These are phyloP conservation scores for Xestobium rufovillosum DNA, from an alignment of 2,888 invertebrate species.

Conservation along the genomic window DNA sequence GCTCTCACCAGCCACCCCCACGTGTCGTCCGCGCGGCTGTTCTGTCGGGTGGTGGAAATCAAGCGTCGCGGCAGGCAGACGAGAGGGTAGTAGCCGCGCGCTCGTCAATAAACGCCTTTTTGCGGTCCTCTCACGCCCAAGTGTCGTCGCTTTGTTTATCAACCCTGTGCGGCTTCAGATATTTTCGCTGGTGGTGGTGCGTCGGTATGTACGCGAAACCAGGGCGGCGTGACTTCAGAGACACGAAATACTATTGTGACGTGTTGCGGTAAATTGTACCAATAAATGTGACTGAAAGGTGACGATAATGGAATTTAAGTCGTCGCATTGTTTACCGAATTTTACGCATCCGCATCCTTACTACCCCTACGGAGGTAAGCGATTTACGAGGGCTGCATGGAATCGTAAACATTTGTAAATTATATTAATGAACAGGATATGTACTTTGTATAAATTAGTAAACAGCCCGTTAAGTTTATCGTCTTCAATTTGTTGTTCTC, in stretches of 20 bases:
- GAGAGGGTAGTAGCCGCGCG: slow-evolving; percentile 26
- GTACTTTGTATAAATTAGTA: too few relatives aligned
- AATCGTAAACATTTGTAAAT: too few relatives aligned
- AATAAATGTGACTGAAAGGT: not conserved
- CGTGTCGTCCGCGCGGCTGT: too few relatives aligned
- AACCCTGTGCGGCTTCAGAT: slow-evolving; percentile 2
- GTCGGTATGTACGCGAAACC: slow-evolving; percentile 11
- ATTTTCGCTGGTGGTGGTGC: slow-evolving; percentile 5
- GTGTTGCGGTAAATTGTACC: not conserved
- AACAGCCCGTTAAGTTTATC: too few relatives aligned
- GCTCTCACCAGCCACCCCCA: slow-evolving; percentile 17
- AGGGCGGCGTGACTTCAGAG: too few relatives aligned
- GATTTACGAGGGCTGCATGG: too few relatives aligned
- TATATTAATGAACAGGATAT: too few relatives aligned
- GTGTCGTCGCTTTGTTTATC: slow-evolving; percentile 8
- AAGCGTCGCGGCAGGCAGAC: slow-evolving; percentile 29
- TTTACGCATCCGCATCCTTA: slow-evolving; percentile 30
- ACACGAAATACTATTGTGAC: too few relatives aligned
- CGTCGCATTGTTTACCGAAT: slow-evolving; percentile 25
- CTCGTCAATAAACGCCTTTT: slow-evolving; percentile 42
- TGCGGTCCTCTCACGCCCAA: slow-evolving; percentile 34
- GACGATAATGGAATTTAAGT: slow-evolving; percentile 31
- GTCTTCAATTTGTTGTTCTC: too few relatives aligned
- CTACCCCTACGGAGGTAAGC: slow-evolving; percentile 27
- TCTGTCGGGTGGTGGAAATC: slow-evolving; percentile 35